phyloP scores from a whole-genome alignment of 2,888 invertebrate genomes.

The Odontomyia ornata region DNA sequence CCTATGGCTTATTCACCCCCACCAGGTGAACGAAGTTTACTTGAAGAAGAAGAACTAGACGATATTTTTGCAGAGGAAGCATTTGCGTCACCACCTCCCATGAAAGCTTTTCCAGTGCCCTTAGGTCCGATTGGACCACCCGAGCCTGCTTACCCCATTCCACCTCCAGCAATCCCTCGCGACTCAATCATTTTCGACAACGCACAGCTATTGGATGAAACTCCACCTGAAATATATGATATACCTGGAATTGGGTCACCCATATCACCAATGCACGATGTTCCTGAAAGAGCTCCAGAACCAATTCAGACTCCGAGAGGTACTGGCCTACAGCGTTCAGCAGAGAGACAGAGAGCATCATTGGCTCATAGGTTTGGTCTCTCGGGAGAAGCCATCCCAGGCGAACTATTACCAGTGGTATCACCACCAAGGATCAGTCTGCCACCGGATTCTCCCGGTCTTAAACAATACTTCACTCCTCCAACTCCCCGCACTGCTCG shows the following conservation, averaged over 20 bases:
- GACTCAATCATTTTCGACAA: background rate
- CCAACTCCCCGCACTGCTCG: background rate
- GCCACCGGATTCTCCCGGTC: background rate
- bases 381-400: background rate
- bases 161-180: background rate
- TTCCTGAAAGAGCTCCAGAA: conserved; percentile 19
- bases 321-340: background rate
- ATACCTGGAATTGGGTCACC: background rate
- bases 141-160: background rate
- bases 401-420: background rate
- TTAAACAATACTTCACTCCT: no score
- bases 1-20: no score
- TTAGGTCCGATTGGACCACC: background rate
- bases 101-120: background rate
- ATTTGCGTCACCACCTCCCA: conserved; percentile 3
- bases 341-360: background rate
- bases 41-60: background rate
- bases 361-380: conserved; percentile 17
- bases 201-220: background rate
- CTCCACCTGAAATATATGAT: background rate
- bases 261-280: background rate
- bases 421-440: background rate
- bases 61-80: conserved; percentile 9
- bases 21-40: conserved; percentile 2
- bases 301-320: background rate